A percentile compares a stretch with the other conserved stretches of the same genome.
phyloP scores from a whole-genome alignment of 2,888 invertebrate genomes.

The Drosophila nigricruria region DNA sequence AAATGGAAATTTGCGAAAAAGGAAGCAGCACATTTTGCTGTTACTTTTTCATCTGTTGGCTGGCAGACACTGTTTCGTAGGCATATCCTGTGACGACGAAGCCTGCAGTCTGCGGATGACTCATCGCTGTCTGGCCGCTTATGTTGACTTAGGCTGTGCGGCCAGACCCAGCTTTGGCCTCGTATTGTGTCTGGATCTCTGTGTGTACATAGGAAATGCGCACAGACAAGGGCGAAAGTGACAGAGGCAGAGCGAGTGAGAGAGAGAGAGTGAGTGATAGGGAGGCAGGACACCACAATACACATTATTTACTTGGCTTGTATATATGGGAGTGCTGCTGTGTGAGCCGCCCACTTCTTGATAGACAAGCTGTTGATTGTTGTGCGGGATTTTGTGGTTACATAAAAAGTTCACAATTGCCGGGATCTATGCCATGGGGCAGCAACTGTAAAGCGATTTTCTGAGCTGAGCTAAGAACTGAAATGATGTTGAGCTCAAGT shows the following conservation, averaged over 20 bases:
- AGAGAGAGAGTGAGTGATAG: neutral
- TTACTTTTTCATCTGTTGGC: neutral
- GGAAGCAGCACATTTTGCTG: neutral
- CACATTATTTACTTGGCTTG: slow-evolving; percentile 40
- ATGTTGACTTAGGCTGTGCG: slow-evolving; percentile 37
- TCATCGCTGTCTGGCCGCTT: slow-evolving; percentile 54
- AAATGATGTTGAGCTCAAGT: neutral
- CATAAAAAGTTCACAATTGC: slow-evolving; percentile 26
- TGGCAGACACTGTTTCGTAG: slow-evolving; percentile 2
- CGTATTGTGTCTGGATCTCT: slow-evolving; percentile 25
- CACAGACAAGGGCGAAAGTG: slow-evolving; percentile 60
- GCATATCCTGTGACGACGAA: slow-evolving; percentile 37
- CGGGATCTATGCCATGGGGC: slow-evolving; percentile 7
- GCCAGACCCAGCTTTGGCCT: slow-evolving; percentile 8
- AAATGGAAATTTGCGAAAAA: slow-evolving; percentile 21
- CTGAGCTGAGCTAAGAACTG: slow-evolving; percentile 8
- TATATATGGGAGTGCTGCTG: slow-evolving; percentile 11
- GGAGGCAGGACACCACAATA: slow-evolving; percentile 8
- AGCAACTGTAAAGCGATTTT: slow-evolving; percentile 6
- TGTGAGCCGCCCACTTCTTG: slow-evolving; percentile 9
- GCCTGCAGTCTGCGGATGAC: slow-evolving; percentile 48
- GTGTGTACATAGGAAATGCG: slow-evolving; percentile 36
- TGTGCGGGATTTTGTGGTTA: slow-evolving; percentile 35
- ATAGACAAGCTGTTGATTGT: slow-evolving; percentile 67
- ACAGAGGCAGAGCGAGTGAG: slow-evolving; percentile 19